Percentiles rank a stretch among this genome's conserved stretches.
These are phyloP conservation scores for Prochilodus magdalenae DNA, from an alignment of 2,113 vertebrate species.

Conservation along the genomic window DNA sequence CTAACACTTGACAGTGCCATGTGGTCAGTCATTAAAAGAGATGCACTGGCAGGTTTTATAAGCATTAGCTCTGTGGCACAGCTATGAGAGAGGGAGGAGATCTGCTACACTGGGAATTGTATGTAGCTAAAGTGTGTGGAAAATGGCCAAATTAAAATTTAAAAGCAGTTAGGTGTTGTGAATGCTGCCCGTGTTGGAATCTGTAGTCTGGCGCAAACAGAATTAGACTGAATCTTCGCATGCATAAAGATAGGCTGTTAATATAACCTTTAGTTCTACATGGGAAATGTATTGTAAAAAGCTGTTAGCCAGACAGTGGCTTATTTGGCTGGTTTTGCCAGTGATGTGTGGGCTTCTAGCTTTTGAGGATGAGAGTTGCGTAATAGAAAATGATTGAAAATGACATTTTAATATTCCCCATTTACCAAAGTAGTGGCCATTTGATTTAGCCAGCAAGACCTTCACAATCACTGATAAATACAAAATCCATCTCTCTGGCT, in stretches of 20 bases:
- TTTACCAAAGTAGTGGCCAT: background rate
- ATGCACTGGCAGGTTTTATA: background rate
- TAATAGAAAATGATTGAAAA: constrained; percentile 24
- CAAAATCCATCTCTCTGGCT: constrained; percentile 64
- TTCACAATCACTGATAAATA: constrained; percentile 46
- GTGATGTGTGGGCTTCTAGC: background rate
- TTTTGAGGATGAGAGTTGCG: background rate
- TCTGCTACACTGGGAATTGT: background rate
- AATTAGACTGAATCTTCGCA: background rate
- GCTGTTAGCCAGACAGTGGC: background rate
- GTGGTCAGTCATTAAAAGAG: background rate
- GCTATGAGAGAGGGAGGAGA: background rate
- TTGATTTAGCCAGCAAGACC: constrained; percentile 14
- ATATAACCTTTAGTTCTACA: background rate
- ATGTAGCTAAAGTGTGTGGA: background rate
- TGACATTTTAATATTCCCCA: constrained; percentile 12
- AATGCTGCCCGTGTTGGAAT: background rate
- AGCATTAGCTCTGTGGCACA: background rate
- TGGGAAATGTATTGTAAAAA: background rate
- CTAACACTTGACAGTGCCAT: constrained; percentile 5
- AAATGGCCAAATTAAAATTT: background rate
- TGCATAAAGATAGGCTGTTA: background rate
- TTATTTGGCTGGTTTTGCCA: background rate
- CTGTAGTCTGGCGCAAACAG: background rate
- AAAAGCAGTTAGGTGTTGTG: background rate